Conservation (phyloP, 2,888 invertebrate genomes). For the Ornithoptera alexandrae region DNA sequence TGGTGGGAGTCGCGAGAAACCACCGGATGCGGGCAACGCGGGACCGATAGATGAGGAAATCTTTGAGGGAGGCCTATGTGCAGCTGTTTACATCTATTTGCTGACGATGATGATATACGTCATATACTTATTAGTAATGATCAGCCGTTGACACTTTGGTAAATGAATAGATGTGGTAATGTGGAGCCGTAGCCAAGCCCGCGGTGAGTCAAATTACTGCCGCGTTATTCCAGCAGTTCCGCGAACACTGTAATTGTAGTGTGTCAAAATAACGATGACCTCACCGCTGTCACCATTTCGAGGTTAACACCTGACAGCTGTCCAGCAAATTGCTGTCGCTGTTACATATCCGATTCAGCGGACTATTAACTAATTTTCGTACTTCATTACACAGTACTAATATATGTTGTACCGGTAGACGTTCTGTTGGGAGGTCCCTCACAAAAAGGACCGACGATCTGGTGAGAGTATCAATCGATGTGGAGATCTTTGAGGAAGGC, state of each 20-base stretch:
- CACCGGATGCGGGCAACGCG: too few species aligned
- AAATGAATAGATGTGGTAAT: background rate
- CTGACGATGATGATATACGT: too few species aligned
- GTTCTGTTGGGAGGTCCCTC: too few species aligned
- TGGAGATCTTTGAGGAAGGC: too few species aligned
- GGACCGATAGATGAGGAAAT: too few species aligned
- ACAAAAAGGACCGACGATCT: too few species aligned
- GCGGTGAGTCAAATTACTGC: background rate
- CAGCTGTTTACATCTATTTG: too few species aligned
- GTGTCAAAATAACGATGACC: constrained; percentile 2
- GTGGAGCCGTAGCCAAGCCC: background rate
- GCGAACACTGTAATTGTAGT: constrained; percentile 1
- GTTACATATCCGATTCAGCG: background rate
- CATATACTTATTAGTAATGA: background rate
- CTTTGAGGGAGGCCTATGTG: too few species aligned
- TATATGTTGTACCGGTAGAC: background rate
- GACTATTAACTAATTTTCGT: background rate
- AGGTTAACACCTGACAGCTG: background rate
- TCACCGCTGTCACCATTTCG: background rate
- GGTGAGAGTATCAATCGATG: too few species aligned
- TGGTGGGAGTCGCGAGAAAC: too few species aligned
- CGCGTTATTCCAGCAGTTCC: background rate
- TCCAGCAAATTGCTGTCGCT: background rate
- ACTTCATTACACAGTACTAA: background rate
- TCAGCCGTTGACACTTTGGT: background rate